Evolutionary conservation across 2,797 vertebrate genomes (phyloP).

Genomic region (Rhabdomys pumilio): DNA sequence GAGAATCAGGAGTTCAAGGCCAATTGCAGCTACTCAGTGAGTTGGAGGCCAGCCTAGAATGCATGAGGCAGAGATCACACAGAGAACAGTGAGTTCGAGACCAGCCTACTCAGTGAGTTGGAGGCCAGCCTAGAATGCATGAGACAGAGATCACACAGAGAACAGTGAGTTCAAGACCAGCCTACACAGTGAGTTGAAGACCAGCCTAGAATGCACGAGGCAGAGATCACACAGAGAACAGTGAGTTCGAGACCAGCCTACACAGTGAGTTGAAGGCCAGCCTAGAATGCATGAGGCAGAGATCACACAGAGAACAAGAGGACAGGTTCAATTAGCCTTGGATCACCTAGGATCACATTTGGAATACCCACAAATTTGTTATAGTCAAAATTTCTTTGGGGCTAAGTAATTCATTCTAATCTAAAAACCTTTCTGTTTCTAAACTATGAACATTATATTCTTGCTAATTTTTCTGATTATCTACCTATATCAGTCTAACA

Average conservation of each 20-base stretch:
- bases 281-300: neutral
- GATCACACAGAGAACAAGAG: neutral
- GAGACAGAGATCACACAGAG: neutral
- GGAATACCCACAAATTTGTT: slow-evolving; percentile 25
- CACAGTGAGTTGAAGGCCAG: neutral
- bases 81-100: neutral
- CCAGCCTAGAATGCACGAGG: neutral
- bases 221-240: neutral
- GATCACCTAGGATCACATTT: neutral
- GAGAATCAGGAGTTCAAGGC: neutral
- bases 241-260: neutral
- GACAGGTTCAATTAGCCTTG: neutral
- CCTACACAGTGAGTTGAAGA: no score
- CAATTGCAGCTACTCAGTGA: neutral
- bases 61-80: neutral
- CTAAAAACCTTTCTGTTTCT: slow-evolving; percentile 30
- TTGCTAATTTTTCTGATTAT: slow-evolving; percentile 63
- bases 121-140: neutral
- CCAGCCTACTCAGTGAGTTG: neutral
- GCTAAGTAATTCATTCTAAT: slow-evolving; percentile 56
- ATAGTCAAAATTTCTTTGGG: slow-evolving; percentile 29
- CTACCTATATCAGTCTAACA: neutral
- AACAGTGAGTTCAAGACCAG: neutral
- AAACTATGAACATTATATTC: slow-evolving; percentile 52
- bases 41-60: neutral